Base-by-base conservation (phyloP, 1,140 invertebrate genomes). In the Pygmarrhopalites habei region DNA sequence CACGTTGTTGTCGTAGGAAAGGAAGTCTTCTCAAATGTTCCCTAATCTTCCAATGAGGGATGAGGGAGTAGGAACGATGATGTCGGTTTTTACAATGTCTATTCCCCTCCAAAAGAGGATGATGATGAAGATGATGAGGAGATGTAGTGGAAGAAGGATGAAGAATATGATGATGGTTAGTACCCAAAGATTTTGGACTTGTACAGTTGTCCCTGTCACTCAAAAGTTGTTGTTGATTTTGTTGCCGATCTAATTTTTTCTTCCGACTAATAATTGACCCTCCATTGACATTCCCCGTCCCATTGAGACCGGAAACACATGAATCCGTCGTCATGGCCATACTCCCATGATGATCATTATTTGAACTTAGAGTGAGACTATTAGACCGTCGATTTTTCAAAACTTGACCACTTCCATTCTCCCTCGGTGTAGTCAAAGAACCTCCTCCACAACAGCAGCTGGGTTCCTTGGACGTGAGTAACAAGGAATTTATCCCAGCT, bases 1-100 rank as follows among this genome's bases (percentile, higher is more conserved):
- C 58, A 64, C 60, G 25, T 2, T 68, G 44, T 15, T 65, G 53
- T 43, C 60, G 21, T 14, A 71, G 64, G 41, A 71, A 71, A 14
- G 69, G 69, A 26, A 71, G 61, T 62, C 66, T 35, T 60, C 65
- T 66, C 15, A 71, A 52, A 41, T 71, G 69, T 41, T 71, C 69
- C 30, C 69, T 35, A 12, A 71, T 71, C 53, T 70, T 70, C 69
- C 69, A 70, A 49, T 64, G 64, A 14, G 69, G 69, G 23, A 71
- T 71, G 1, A 71, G 53, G 1, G 66, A 71, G 21, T 68, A 60
- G 12, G 69, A 68, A 21, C 66, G 47, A 21, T 68, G 66, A 39
- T 71, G 59, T 12, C 64, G 55, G 30, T 44, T 4, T 46, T 68
- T 65, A 3, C 49, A 28, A 21, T 35, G 43, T 47, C 58, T 58